phyloP scores from a whole-genome alignment of 2,797 vertebrate species.

The Lepidocolaptes lacrymiger region DNA sequence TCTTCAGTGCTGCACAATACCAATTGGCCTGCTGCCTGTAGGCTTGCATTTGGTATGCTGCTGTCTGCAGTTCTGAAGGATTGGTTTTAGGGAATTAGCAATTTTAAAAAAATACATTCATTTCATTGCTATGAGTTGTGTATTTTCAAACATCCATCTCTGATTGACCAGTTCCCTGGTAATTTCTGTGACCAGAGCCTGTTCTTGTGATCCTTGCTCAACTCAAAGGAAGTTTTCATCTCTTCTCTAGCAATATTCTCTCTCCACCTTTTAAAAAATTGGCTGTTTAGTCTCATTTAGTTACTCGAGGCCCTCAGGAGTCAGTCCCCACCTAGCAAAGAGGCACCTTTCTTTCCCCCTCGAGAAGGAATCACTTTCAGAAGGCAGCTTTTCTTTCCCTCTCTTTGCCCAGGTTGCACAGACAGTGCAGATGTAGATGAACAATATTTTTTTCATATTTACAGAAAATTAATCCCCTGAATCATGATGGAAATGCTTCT shows the following conservation, averaged over 20 bases:
- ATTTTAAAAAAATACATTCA: background rate
- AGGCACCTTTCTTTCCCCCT: accelerated
- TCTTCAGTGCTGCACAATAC: background rate
- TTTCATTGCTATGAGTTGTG: background rate
- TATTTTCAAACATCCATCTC: background rate
- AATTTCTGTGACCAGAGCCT: background rate
- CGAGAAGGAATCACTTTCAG: background rate
- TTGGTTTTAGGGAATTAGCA: background rate
- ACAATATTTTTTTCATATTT: background rate
- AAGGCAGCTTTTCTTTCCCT: background rate
- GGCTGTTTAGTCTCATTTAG: background rate
- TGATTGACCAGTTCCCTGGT: background rate
- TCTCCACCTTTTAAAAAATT: background rate
- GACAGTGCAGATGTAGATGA: background rate
- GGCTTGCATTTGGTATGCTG: background rate
- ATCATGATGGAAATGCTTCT: background rate
- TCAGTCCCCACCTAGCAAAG: background rate
- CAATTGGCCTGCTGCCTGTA: background rate
- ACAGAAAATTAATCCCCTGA: background rate
- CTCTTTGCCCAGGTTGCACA: background rate
- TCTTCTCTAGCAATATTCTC: background rate
- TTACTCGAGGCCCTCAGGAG: background rate
- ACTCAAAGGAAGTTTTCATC: background rate
- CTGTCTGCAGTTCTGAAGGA: background rate
- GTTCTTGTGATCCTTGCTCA: background rate